These are phyloP conservation scores for Amblyteles armatorius DNA, from an alignment of 2,888 invertebrate species.

Conservation along the genomic window DNA sequence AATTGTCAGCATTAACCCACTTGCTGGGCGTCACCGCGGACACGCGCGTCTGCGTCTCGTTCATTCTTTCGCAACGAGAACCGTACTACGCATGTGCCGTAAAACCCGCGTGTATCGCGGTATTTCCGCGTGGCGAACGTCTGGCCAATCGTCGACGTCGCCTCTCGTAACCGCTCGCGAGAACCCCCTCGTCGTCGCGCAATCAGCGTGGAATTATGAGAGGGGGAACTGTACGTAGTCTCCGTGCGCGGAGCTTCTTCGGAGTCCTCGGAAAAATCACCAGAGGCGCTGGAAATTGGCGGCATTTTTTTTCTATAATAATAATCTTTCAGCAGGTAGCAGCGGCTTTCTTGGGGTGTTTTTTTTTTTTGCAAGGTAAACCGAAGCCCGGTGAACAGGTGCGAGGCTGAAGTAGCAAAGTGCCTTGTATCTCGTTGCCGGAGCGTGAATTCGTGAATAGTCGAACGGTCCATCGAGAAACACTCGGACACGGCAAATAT, in stretches of 20 bases:
- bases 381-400: slow-evolving; percentile 56
- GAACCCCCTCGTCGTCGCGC: slow-evolving; percentile 24
- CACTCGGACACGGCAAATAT: slow-evolving; percentile 45
- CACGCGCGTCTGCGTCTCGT: slow-evolving; percentile 69
- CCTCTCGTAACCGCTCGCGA: slow-evolving; percentile 17
- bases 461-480: slow-evolving; percentile 29
- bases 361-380: slow-evolving; percentile 32
- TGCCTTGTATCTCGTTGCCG: not conserved
- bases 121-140: slow-evolving; percentile 36
- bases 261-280: not conserved
- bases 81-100: slow-evolving; percentile 44
- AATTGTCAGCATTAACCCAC: slow-evolving; percentile 81
- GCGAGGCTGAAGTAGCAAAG: slow-evolving; percentile 31
- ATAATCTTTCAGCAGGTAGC: too few species aligned
- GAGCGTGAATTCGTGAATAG: slow-evolving; percentile 11
- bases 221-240: not conserved
- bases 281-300: not conserved
- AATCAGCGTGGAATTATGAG: slow-evolving; percentile 2
- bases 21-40: slow-evolving; percentile 77
- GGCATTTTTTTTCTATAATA: not conserved
- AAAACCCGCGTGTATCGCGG: not conserved
- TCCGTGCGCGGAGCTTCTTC: not conserved
- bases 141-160: slow-evolving; percentile 41
- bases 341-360: not conserved
- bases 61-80: slow-evolving; percentile 25